phyloP scores from a whole-genome alignment of 2,113 vertebrate genomes.

The Ptilonorhynchus violaceus region DNA sequence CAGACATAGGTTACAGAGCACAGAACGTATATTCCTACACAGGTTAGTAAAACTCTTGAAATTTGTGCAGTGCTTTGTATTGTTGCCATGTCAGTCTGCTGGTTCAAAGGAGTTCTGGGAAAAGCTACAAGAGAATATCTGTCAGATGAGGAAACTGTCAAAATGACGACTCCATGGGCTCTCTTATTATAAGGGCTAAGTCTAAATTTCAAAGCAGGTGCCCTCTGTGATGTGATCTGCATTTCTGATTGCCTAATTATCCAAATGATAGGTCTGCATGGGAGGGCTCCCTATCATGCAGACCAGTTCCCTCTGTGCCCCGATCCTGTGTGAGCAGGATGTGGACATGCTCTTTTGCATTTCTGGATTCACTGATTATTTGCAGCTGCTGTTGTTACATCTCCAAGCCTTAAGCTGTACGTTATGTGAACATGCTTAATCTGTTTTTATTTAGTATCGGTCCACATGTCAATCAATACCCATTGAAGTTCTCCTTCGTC shows the following conservation, averaged over 20 bases:
- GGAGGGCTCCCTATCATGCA: neutral
- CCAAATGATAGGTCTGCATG: neutral
- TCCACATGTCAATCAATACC: neutral
- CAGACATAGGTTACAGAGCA: neutral
- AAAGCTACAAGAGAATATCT: neutral
- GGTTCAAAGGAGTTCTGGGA: neutral
- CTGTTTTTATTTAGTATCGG: neutral
- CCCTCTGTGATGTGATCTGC: neutral
- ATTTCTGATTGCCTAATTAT: neutral
- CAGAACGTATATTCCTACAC: neutral
- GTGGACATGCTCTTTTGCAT: neutral
- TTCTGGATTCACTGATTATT: neutral
- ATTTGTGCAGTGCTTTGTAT: neutral
- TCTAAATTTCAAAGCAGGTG: neutral
- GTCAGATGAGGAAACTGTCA: neutral
- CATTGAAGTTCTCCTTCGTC: neutral
- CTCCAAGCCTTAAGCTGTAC: neutral
- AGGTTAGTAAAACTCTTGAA: neutral
- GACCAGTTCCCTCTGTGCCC: neutral
- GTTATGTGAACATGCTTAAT: neutral
- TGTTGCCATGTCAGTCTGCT: neutral
- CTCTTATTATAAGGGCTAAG: neutral
- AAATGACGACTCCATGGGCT: neutral
- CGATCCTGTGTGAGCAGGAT: neutral
- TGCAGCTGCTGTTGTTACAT: neutral